Percentiles rank a stretch among this genome's conserved stretches.
Evolutionary conservation across 2,113 vertebrate genomes (phyloP).

Genomic region (Stegostoma tigrinum): DNA sequence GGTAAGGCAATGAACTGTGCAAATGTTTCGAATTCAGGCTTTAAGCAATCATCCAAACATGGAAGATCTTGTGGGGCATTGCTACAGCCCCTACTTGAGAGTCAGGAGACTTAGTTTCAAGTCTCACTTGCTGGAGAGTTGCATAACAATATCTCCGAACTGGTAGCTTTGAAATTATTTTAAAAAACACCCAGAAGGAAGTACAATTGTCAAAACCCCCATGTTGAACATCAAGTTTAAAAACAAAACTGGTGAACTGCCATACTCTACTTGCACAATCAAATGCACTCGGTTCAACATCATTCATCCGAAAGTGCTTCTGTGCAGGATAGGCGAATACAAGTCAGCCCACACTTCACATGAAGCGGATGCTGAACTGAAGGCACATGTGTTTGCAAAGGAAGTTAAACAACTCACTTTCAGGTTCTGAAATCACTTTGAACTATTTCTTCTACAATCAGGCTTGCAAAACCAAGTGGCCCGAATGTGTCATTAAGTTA

Average conservation of each 20-base stretch:
- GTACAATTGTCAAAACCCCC: not conserved
- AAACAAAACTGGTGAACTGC: not conserved
- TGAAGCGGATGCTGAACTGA: not conserved
- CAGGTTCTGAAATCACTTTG: not conserved
- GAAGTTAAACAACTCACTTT: not conserved
- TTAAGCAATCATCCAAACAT: not conserved
- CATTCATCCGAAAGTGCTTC: not conserved
- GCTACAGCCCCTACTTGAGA: no score
- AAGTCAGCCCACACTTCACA: not conserved
- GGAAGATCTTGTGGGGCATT: no score
- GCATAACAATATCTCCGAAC: no score
- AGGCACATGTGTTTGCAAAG: not conserved
- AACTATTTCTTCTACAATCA: not conserved
- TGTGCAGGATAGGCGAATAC: not conserved
- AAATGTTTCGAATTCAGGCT: not conserved
- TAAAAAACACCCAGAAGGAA: no score
- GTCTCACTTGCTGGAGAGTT: no score
- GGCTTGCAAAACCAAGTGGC: not conserved
- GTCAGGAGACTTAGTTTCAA: no score
- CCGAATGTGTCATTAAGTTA: not conserved
- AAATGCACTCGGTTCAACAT: not conserved
- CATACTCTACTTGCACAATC: slow-evolving; percentile 21
- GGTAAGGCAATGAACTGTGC: not conserved
- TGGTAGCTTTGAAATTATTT: no score
- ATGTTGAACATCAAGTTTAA: not conserved